phyloP scores from a whole-genome alignment of 1,140 invertebrate genomes.

The Procambarus virginalis region DNA sequence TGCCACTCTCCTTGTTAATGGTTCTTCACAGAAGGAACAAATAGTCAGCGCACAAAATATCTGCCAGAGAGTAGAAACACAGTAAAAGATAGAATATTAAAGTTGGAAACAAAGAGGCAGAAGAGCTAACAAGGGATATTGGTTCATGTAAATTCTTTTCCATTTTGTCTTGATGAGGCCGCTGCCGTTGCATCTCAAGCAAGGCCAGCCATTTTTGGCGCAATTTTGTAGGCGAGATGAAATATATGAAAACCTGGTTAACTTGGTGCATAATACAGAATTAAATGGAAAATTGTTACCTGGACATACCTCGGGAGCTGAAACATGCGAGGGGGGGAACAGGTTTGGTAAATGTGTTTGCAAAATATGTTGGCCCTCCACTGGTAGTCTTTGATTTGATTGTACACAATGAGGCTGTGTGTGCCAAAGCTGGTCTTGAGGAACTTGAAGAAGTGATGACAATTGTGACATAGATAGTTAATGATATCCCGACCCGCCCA shows the following conservation, averaged over 20 bases:
- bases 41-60: not conserved
- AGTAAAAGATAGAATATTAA: not conserved
- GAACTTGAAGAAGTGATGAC: no score
- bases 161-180: constrained; percentile 4
- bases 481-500: no score
- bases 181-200: constrained; percentile 1
- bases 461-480: no score
- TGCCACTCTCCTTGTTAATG: not conserved
- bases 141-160: constrained; percentile 12
- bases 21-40: not conserved
- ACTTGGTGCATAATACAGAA: not conserved
- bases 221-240: not conserved
- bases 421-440: no score
- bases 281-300: not conserved
- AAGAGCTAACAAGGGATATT: not conserved
- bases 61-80: not conserved
- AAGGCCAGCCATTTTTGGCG: constrained; percentile 5
- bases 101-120: not conserved
- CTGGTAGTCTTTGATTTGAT: no score
- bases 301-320: not conserved
- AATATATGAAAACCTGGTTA: not conserved
- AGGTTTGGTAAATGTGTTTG: not conserved
- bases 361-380: not conserved
- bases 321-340: not conserved
- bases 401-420: no score